Evolutionary conservation across 2,113 vertebrate genomes (phyloP), one percentile per base, ranked within the genome.

Genomic region (Dipodomys ordii): DNA sequence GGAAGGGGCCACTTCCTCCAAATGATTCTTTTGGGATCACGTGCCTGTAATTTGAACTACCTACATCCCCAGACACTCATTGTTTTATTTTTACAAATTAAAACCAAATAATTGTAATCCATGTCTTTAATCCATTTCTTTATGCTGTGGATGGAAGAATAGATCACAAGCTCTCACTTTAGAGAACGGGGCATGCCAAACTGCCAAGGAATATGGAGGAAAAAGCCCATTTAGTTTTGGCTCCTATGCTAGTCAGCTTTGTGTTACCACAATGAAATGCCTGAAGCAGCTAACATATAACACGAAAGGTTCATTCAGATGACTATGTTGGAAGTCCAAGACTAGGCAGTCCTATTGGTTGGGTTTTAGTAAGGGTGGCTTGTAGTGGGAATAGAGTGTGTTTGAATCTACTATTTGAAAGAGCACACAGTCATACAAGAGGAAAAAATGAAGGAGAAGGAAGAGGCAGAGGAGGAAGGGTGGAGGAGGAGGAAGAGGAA

Each of bases 151-250:
- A 64, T 92, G 13, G 71, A 57, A 35, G 30, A 82, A 60, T 8
- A 92, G 64, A 90, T 32, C 57, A 72, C 28, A 19, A 27, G 0
- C 25, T 92, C 23, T 95, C n/a, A 25, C n/a, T 27, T 69, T 28
- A 68, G 53, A 57, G 62, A 85, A 81, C 64, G 39, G 20, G 22
- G 30, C 23, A 23, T 4, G 3, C 1, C 44, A 93, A 49, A 10
- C 16, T 81, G 78, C 64, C 67, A 89, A 96, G 64, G 90, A 90
- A 84, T 49, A 73, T 28, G 27, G 11, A 25, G 49, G 25, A 69
- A 73, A 92, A 84, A 80, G 9, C 3, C 11, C 20, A 74, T 92
- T 74, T 78, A 20, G 25, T 49, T 88, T 88, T 44, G 30, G 60
- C 30, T 60, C 78, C 22, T 44, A 6, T 44, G 32, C 68, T 39